These are phyloP conservation scores for Andrena flavipes DNA, from an alignment of 2,888 invertebrate species.

Conservation along the genomic window DNA sequence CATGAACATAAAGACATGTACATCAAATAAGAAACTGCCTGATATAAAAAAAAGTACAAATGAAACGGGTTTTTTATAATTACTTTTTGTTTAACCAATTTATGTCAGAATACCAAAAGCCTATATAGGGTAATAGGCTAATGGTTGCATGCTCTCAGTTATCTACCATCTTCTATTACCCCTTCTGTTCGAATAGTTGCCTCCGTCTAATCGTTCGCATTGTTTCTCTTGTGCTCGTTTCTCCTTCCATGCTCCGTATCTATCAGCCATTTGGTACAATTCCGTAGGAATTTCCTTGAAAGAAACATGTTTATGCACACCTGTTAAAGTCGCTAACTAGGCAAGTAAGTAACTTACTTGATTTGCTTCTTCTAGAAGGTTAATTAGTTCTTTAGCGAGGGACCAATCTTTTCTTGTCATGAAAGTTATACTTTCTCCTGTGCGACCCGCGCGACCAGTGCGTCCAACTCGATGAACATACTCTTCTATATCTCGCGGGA, in stretches of 20 bases:
- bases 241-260: conserved; percentile 90
- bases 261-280: conserved; percentile 90
- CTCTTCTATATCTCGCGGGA: conserved; percentile 97
- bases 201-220: conserved; percentile 81
- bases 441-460: conserved; percentile 96
- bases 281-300: conserved; percentile 91
- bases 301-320: conserved; percentile 4
- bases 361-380: conserved; percentile 94
- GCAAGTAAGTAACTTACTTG: conserved; percentile 85
- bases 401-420: conserved; percentile 93
- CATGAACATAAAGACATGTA: not conserved
- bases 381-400: conserved; percentile 92
- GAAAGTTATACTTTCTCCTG: conserved; percentile 93
- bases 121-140: not conserved
- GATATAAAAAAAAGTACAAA: conserved; percentile 10
- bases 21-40: not conserved
- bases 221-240: conserved; percentile 87
- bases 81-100: not conserved
- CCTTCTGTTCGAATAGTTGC: conserved; percentile 55
- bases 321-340: not conserved
- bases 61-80: not conserved
- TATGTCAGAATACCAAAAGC: not conserved
- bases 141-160: not conserved
- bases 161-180: conserved; percentile 24
- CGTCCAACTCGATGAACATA: conserved; percentile 98